Evolutionary conservation across 2,797 vertebrate species (phyloP).

Genomic region (Epinephelus malabaricus): DNA sequence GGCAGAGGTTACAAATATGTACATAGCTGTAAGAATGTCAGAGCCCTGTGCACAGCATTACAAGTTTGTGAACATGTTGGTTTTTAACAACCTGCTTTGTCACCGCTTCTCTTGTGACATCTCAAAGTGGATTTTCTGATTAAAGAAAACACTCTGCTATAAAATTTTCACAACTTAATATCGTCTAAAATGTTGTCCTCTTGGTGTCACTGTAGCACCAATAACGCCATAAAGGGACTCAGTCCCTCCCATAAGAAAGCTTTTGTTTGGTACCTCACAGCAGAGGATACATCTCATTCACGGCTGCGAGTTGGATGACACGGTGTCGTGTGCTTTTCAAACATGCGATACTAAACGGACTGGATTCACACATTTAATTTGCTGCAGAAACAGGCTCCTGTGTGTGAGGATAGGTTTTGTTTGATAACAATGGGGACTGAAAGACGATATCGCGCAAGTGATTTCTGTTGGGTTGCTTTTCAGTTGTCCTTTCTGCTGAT

Average conservation of each 20-base stretch:
- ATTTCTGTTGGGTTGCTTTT: constrained; percentile 37
- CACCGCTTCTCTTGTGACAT: not conserved
- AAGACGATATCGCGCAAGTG: constrained; percentile 40
- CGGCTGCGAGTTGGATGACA: not conserved
- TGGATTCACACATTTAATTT: not conserved
- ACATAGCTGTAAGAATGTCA: too few species aligned
- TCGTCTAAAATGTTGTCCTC: constrained; percentile 58
- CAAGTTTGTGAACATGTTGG: not conserved
- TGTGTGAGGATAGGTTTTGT: too few species aligned
- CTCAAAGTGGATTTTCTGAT: not conserved
- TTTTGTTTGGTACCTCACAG: constrained; percentile 44
- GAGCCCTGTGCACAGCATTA: too few species aligned
- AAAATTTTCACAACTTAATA: not conserved
- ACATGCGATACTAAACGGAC: not conserved
- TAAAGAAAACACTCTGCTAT: too few species aligned
- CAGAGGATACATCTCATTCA: not conserved
- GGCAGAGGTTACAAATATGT: not conserved
- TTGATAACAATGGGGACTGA: constrained; percentile 26
- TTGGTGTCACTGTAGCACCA: constrained; percentile 66
- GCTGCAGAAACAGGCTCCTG: not conserved
- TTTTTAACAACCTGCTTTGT: not conserved
- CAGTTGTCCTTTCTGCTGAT: constrained; percentile 55
- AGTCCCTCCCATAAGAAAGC: constrained; percentile 21
- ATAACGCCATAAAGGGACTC: not conserved
- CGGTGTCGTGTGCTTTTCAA: not conserved